Evolutionary conservation across 2,888 invertebrate genomes (phyloP), one percentile per base, ranked within the genome.

Genomic region (Allygus modestus): DNA sequence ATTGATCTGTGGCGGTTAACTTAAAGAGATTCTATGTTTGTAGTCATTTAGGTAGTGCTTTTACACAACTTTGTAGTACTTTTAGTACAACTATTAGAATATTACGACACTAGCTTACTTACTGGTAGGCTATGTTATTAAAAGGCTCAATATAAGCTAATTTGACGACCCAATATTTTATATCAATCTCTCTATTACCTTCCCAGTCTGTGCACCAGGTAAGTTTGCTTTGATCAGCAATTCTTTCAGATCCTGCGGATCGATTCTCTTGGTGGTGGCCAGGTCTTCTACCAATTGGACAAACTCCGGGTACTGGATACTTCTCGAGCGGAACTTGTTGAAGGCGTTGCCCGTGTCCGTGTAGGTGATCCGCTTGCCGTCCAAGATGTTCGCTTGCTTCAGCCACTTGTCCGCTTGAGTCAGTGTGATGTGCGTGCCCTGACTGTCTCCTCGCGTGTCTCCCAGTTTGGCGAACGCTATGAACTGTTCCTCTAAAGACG

Each of bases 201-300:
- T 41, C 23, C 11, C 41, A 73, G 41, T 11, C 31, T 73, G 41
- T 17, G 41, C 7, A 33, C 96, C 96, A 0, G 97, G 97, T 86
- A 94, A 93, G 43, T 97, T 97, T 89, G 96, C 97, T 85, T 92
- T 92, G 0, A 95, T 94, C 91, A 97, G 91, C 90, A 97, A 97
- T 87, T 92, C 93, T 90, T 96, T 96, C 84, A 97, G 94, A 85
- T 96, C 96, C 0, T 93, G 92, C 0, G 95, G 88, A 85, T 97
- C 96, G 0, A 96, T 90, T 89, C 96, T 97, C 91, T 96, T 97
- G 88, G 94, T 94, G 89, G 96, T 97, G 17, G 97, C 95, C 87
- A 97, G 91, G 87, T 97, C 97, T 0, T 97, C 97, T 75, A 97
- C 91, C 90, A 96, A 97, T 89, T 96, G 95, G 89, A 73, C 73